Conservation (phyloP, 2,888 invertebrate genomes). For the Ptilodon capucinus region DNA sequence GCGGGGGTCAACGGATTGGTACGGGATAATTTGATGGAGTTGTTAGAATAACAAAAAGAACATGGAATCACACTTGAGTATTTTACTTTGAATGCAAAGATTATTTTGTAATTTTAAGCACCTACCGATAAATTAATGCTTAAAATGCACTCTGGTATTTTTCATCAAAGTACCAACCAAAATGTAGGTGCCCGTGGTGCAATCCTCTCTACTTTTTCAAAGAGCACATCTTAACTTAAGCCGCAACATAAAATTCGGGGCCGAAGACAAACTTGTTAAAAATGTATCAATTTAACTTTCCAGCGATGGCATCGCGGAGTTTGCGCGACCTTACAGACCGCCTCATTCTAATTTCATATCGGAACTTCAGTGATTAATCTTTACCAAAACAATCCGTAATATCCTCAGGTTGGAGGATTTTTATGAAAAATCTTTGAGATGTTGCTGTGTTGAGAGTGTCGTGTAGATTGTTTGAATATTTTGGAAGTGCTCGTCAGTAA, state of each 20-base stretch:
- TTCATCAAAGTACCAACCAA: too few relatives aligned
- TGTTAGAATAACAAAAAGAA: too few relatives aligned
- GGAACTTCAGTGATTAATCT: conserved; percentile 47
- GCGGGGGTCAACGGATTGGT: neutral
- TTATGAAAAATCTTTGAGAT: conserved; percentile 12
- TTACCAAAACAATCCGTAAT: conserved; percentile 30
- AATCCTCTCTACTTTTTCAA: too few relatives aligned
- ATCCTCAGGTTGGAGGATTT: conserved; percentile 10
- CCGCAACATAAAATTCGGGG: conserved; percentile 15
- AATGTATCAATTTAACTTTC: conserved; percentile 68
- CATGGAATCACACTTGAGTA: too few relatives aligned
- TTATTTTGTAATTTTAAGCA: too few relatives aligned
- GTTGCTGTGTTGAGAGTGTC: conserved; percentile 2
- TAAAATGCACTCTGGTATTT: too few relatives aligned
- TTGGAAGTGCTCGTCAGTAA: too few relatives aligned
- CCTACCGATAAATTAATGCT: too few relatives aligned
- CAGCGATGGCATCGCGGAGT: conserved; percentile 40
- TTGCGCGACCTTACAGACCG: conserved; percentile 47
- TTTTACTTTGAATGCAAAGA: too few relatives aligned
- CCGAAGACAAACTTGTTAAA: conserved; percentile 54
- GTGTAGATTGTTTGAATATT: neutral
- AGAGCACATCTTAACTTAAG: conserved; percentile 20
- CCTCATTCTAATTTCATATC: conserved; percentile 49
- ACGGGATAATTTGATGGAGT: neutral
- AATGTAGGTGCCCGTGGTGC: too few relatives aligned